Percentiles rank a stretch among this genome's conserved stretches.
Evolutionary conservation across 2,888 invertebrate genomes (phyloP).

Genomic region (Drosophila histrio): DNA sequence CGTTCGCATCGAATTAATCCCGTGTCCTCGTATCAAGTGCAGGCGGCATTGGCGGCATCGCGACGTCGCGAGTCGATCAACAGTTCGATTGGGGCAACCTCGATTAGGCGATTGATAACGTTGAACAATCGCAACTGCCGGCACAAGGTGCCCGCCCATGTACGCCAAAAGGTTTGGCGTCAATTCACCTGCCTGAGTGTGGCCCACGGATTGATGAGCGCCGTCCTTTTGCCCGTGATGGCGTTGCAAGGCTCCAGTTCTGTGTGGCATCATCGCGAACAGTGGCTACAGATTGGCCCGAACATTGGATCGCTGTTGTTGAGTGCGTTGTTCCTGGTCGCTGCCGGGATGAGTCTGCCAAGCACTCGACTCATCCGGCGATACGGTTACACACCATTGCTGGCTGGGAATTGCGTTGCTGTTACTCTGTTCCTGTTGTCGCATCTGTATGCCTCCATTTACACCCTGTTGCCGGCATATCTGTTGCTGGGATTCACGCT

Average conservation of each 20-base stretch:
- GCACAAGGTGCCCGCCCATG: slow-evolving; percentile 83
- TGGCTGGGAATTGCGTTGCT: slow-evolving; percentile 85
- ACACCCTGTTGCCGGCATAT: slow-evolving; percentile 85
- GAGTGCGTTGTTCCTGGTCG: slow-evolving; percentile 87
- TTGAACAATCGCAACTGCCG: slow-evolving; percentile 85
- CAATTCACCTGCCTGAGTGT: slow-evolving; percentile 82
- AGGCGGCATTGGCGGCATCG: slow-evolving; percentile 82
- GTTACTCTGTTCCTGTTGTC: slow-evolving; percentile 87
- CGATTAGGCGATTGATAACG: slow-evolving; percentile 90
- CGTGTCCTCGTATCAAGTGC: slow-evolving; percentile 83
- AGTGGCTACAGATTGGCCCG: slow-evolving; percentile 83
- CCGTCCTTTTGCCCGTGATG: slow-evolving; percentile 82
- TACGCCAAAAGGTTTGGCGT: slow-evolving; percentile 81
- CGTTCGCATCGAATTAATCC: slow-evolving; percentile 85
- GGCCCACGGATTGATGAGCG: slow-evolving; percentile 81
- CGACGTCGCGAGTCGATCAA: slow-evolving; percentile 89
- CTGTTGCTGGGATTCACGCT: slow-evolving; percentile 86
- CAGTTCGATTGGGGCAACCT: slow-evolving; percentile 90
- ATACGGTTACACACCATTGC: slow-evolving; percentile 85
- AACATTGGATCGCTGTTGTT: slow-evolving; percentile 87
- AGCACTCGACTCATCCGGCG: slow-evolving; percentile 86
- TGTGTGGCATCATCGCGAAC: slow-evolving; percentile 84
- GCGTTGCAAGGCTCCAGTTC: slow-evolving; percentile 84
- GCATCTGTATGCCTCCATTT: slow-evolving; percentile 86
- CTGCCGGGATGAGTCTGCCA: slow-evolving; percentile 86